Base-by-base conservation (phyloP, 2,888 invertebrate species). In the Andrena fulva region DNA sequence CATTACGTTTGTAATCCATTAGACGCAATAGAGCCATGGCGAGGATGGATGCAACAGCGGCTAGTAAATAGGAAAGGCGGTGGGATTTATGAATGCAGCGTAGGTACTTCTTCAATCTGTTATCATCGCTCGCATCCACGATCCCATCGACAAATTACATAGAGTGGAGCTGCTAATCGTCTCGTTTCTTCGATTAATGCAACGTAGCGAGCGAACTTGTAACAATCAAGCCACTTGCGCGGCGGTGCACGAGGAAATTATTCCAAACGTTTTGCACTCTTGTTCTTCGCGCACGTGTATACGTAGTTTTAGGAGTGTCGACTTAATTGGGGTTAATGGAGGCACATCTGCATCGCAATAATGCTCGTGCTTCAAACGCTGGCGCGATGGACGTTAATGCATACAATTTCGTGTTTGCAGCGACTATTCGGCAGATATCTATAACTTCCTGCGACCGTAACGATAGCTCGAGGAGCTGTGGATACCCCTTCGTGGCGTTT, bases 181-280 rank as follows among this genome's bases (percentile, higher is more conserved):
- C 64, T 71, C 24, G 29, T 72, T 78, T 64, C 68, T 75, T 56
- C 72, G 70, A 84, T 77, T 71, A 83, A 54, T 50, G 27, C 27
- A 62, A 42, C 63, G 67, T 82, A 50, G 67, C 77, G 84, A 79
- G 87, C 85, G 87, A 89, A 87, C 88, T 89, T 82, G 77, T 83
- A 71, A 81, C 89, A 90, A 90, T 91, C 82, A 87, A 90, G 86
- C 85, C 89, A 88, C 85, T 90, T 89, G 71, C 24, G 77, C 59
- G 73, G 42, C 50, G 56, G 67, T 56, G 60, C 31, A 78, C 80
- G 79, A 80, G 68, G 70, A 85, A 85, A 79, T 83, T 67, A 69
- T 71, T 76, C 60, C 63, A 73, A 29, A 60, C 68, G 33, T 33
- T 56, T n/a, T 12, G 52, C 42, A 52, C 50, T 42, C 56, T 64